phyloP scores from a whole-genome alignment of 2,888 invertebrate genomes.

The Perizoma affinitatum region DNA sequence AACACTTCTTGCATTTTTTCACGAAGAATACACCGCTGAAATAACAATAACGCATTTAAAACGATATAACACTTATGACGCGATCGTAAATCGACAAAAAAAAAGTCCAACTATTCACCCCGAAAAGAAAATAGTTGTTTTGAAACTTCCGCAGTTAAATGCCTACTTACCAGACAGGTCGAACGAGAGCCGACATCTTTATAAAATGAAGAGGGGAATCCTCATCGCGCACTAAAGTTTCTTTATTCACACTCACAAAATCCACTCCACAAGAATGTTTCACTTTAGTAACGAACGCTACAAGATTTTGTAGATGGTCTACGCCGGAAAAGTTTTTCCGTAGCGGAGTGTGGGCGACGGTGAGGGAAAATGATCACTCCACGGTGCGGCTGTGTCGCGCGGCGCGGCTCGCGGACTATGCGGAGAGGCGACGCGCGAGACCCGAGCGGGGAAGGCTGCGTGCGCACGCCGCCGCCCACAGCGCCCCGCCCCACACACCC shows the following conservation, averaged over 20 bases:
- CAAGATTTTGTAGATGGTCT: conserved; percentile 53
- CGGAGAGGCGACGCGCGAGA: conserved; percentile 50
- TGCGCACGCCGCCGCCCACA: conserved; percentile 79
- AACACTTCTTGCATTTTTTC: conserved; percentile 68
- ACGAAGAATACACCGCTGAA: conserved; percentile 73
- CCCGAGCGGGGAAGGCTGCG: conserved; percentile 51
- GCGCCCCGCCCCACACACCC: conserved; percentile 81
- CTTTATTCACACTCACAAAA: conserved; percentile 60
- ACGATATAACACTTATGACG: conserved; percentile 44
- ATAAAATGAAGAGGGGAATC: conserved; percentile 69
- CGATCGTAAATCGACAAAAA: conserved; percentile 41
- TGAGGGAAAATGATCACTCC: conserved; percentile 54
- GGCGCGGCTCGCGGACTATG: conserved; percentile 75
- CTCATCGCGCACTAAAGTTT: conserved; percentile 77
- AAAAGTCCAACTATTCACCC: conserved; percentile 52
- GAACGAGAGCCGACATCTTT: conserved; percentile 84
- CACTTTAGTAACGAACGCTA: conserved; percentile 54
- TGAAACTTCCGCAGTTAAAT: conserved; percentile 40
- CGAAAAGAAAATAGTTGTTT: conserved; percentile 56
- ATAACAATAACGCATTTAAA: conserved; percentile 60
- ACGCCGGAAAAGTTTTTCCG: conserved; percentile 75
- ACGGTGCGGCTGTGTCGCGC: conserved; percentile 76
- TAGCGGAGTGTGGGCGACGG: conserved; percentile 50
- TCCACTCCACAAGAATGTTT: conserved; percentile 64
- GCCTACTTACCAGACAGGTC: conserved; percentile 81